phyloP scores from a whole-genome alignment of 2,113 vertebrate genomes.

The Mesocricetus auratus region DNA sequence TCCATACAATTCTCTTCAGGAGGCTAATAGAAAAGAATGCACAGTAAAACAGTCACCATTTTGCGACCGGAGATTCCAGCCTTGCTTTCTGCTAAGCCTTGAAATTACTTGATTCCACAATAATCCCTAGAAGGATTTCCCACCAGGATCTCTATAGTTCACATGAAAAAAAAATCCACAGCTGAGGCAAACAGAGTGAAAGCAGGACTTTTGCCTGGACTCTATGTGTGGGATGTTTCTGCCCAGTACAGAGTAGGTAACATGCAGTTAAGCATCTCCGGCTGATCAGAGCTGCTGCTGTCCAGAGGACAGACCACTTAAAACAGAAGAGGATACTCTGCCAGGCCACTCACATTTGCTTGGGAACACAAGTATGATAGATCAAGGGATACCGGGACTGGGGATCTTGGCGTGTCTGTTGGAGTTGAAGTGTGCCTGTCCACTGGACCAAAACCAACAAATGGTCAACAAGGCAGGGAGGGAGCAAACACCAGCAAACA shows the following conservation, averaged over 20 bases:
- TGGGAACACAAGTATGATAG: neutral
- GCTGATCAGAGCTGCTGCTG: neutral
- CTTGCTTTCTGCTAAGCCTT: neutral
- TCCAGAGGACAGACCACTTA: neutral
- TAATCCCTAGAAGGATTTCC: neutral
- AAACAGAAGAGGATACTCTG: neutral
- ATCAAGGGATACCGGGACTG: neutral
- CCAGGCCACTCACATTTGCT: neutral
- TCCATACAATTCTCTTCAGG: neutral
- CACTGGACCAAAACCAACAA: conserved; percentile 4
- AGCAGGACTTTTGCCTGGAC: neutral
- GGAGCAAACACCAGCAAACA: neutral
- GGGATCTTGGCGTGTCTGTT: neutral
- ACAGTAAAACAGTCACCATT: neutral
- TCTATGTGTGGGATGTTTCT: conserved; percentile 58
- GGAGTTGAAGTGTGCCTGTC: neutral
- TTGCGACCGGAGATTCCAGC: neutral
- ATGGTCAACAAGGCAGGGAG: neutral
- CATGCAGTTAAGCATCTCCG: neutral
- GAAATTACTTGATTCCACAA: neutral
- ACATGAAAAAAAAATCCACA: neutral
- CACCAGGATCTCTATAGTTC: neutral
- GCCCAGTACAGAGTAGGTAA: neutral
- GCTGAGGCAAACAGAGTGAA: too few species aligned
- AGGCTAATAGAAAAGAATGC: neutral